phyloP scores from a whole-genome alignment of 2,888 invertebrate genomes.

The Orthonevra nobilis region DNA sequence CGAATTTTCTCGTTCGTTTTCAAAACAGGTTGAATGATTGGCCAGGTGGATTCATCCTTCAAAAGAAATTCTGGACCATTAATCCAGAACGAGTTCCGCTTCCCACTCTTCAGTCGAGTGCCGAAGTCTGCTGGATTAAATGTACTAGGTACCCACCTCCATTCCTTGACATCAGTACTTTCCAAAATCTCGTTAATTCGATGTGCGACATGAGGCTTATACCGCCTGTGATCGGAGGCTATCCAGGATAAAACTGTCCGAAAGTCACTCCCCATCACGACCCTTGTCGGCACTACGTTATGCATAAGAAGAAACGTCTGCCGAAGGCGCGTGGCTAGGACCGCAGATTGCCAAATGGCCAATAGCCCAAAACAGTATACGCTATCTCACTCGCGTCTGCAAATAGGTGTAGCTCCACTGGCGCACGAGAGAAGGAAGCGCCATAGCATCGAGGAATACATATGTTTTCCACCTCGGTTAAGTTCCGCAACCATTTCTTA shows the following conservation, averaged over 20 bases:
- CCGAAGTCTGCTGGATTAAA: neutral
- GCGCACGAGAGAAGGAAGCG: neutral
- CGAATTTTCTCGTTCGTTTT: neutral
- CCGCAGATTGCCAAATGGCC: neutral
- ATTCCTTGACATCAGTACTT: neutral
- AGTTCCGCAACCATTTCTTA: neutral
- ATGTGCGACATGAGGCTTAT: neutral
- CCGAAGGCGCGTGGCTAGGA: neutral
- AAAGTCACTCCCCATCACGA: too few species aligned
- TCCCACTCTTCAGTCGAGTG: neutral
- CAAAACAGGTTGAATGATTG: neutral
- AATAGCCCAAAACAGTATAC: neutral
- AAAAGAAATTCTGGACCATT: too few species aligned
- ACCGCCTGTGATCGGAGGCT: neutral
- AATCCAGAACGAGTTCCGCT: too few species aligned
- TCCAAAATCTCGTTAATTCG: neutral
- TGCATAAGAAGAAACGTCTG: neutral
- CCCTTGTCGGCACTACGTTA: too few species aligned
- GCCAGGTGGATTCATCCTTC: neutral
- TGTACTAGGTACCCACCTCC: neutral
- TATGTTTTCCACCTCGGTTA: neutral
- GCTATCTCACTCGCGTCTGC: neutral
- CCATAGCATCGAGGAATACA: neutral
- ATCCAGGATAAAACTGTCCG: too few species aligned
- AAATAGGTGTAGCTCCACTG: conserved; percentile 1